Evolutionary conservation across 2,113 vertebrate genomes (phyloP).

Genomic region (Mungos mungo): DNA sequence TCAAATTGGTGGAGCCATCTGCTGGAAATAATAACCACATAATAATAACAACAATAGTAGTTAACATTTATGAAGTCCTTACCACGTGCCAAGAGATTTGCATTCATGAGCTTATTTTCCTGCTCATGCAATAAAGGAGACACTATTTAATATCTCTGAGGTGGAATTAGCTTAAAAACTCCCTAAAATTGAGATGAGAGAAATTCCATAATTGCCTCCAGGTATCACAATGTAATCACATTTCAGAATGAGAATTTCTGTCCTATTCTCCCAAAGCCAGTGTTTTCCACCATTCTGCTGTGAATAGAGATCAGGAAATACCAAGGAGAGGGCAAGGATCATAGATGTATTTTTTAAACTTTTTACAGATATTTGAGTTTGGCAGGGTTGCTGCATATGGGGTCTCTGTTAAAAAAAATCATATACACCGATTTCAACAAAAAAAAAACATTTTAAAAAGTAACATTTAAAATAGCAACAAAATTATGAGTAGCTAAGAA

Average conservation of each 20-base stretch:
- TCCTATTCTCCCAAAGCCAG: background rate
- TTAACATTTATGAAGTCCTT: background rate
- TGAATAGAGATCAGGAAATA: background rate
- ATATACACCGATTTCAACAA: background rate
- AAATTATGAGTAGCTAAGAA: background rate
- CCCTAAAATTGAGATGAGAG: background rate
- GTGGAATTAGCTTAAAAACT: background rate
- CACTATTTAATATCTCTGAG: background rate
- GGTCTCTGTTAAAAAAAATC: background rate
- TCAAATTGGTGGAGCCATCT: background rate
- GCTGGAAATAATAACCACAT: background rate
- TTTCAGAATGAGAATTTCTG: background rate
- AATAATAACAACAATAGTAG: background rate
- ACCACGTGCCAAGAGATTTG: fast-evolving
- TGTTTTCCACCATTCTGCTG: background rate
- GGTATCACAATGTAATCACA: background rate
- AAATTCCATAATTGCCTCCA: background rate
- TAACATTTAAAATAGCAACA: background rate
- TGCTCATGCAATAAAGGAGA: background rate
- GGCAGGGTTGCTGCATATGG: background rate
- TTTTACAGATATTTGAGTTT: background rate
- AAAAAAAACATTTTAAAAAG: background rate
- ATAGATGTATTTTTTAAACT: no score
- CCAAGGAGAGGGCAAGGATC: background rate
- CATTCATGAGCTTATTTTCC: background rate